Base-by-base conservation (phyloP, 2,797 vertebrate species). In the Geotrypetes seraphini region DNA sequence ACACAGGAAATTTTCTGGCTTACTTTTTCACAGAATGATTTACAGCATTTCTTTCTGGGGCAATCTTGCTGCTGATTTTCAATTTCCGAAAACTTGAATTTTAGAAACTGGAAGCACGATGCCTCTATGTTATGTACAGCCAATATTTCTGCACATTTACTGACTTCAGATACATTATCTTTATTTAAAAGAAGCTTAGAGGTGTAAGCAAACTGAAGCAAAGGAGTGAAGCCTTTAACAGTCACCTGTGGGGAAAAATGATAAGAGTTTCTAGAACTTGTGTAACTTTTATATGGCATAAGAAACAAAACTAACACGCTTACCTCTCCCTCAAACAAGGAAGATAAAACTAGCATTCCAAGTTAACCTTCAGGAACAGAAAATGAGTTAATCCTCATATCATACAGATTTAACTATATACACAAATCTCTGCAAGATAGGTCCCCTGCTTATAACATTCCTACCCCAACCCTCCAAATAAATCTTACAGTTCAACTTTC, bases 131-230 rank as follows among this genome's bases (percentile, higher is more conserved):
- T 87, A 46, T 57, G 88, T 22, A 99, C 79, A 21, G 86, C 88
- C 63, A 99, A 66, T 42, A 91, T 69, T 36, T 86, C 78, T 5
- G 89, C 93, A 38, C 87, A 90, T 52, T 73, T 88, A 65, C 79
- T 85, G 36, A 97, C 85, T 48, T 90, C 89, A 3, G 86, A 78
- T 39, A 97, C 89, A 66, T 92, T 97, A 58, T 96, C 91, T 83
- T 90, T 94, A 65, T 84, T 92, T 68, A 99, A 86, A 57, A 85
- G 73, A 40, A 97, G 85, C 44, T 90, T 92, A 26, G 92, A 89
- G 20, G 93, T 97, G 68, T 99, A 99, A 31, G 90, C 92, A 69
- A 99, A 97, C 36, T 93, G 86, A 47, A 99, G 87, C 60, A 99
- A 70, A 45, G 94, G 89, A 53, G 87, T 84, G 60, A 99, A 97